phyloP scores from a whole-genome alignment of 2,797 vertebrate genomes.

The Catharus ustulatus region DNA sequence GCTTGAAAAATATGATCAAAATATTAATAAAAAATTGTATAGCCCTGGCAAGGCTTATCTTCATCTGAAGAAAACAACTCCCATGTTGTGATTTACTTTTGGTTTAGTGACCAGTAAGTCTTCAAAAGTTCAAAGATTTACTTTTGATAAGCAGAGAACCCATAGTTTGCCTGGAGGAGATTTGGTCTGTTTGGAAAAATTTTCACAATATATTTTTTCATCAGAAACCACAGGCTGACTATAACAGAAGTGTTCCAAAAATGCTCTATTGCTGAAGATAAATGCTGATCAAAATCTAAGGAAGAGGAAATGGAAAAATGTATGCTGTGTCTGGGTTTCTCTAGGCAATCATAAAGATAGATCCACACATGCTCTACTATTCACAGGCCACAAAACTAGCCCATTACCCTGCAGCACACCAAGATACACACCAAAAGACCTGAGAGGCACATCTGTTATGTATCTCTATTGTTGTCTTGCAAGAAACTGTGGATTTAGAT shows the following conservation, averaged over 20 bases:
- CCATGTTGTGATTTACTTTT: background rate
- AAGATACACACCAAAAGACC: background rate
- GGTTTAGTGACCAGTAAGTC: background rate
- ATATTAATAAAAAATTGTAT: background rate
- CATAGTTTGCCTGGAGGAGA: background rate
- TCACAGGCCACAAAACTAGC: background rate
- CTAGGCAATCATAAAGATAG: background rate
- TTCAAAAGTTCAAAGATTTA: background rate
- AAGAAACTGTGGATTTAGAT: background rate
- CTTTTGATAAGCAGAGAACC: background rate
- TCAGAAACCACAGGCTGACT: background rate
- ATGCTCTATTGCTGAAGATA: background rate
- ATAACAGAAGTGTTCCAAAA: background rate
- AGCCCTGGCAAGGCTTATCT: background rate
- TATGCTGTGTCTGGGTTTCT: background rate
- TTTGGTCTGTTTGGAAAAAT: background rate
- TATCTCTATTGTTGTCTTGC: background rate
- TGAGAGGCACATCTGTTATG: background rate
- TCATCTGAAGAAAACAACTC: background rate
- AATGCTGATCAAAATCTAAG: background rate
- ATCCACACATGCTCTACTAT: background rate
- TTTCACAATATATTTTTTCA: background rate
- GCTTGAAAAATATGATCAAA: background rate
- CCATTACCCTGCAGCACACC: background rate
- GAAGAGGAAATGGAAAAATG: background rate